A percentile compares a stretch with the other conserved stretches of the same genome.
Evolutionary conservation across 2,888 invertebrate genomes (phyloP).

Genomic region (Chaitophorus viminalis): DNA sequence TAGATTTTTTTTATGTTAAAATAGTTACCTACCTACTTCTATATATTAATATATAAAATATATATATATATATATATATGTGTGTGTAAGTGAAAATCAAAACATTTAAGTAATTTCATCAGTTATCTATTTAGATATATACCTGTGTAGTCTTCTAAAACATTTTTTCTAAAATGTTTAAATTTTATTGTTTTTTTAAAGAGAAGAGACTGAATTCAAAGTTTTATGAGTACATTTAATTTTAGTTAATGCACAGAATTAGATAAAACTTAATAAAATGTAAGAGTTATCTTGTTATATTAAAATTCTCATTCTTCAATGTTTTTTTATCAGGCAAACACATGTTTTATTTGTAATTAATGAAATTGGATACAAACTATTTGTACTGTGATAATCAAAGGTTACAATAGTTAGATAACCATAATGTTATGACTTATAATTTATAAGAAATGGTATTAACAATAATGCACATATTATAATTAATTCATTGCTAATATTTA

Average conservation of each 20-base stretch:
- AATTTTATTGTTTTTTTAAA: slow-evolving; percentile 12
- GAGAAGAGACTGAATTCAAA: slow-evolving; percentile 1
- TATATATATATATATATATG: not conserved
- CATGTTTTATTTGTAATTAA: slow-evolving; percentile 56
- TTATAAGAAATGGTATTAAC: not conserved
- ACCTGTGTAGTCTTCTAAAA: slow-evolving; percentile 16
- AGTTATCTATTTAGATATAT: not conserved
- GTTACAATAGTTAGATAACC: slow-evolving; percentile 49
- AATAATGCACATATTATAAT: not conserved
- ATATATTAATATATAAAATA: no score
- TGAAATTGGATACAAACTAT: not conserved
- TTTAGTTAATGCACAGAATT: not conserved
- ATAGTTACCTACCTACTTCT: not conserved
- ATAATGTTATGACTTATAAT: no score
- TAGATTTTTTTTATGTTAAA: not conserved
- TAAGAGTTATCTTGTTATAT: not conserved
- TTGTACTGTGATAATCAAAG: slow-evolving; percentile 35
- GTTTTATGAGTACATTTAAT: not conserved
- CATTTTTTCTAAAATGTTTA: not conserved
- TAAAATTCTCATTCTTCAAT: slow-evolving; percentile 18
- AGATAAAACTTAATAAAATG: slow-evolving; percentile 18
- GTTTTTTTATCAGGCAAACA: slow-evolving; percentile 49
- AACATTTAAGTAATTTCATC: not conserved
- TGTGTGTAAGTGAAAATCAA: not conserved
- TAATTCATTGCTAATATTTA: slow-evolving; percentile 2